Percentiles rank a stretch among this genome's conserved stretches.
Evolutionary conservation across 1,140 invertebrate species (phyloP).

Genomic region (Eriocheir sinensis): DNA sequence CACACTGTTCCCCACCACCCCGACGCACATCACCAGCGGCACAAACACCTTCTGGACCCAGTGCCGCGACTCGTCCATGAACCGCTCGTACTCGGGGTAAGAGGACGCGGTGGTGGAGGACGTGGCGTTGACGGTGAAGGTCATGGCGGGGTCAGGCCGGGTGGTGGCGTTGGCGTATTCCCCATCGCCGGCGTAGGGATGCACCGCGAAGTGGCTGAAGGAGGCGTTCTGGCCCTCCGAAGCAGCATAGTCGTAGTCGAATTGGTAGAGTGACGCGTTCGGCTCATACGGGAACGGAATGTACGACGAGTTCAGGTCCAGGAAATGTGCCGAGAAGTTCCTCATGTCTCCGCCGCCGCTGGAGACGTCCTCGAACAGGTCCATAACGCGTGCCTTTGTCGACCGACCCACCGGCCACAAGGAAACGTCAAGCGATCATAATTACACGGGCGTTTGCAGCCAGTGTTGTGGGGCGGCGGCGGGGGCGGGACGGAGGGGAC

Average conservation of each 20-base stretch:
- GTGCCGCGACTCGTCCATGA: constrained; percentile 82
- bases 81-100: constrained; percentile 44
- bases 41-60: constrained; percentile 87
- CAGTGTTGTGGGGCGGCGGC: too few species aligned
- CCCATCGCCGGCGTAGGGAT: background rate
- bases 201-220: background rate
- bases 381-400: background rate
- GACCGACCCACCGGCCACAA: background rate
- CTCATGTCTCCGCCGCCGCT: background rate
- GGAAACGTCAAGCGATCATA: background rate
- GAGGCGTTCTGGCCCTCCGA: constrained; percentile 43
- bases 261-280: background rate
- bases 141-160: background rate
- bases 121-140: background rate
- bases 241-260: background rate
- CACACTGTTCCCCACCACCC: constrained; percentile 88
- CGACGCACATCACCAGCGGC: constrained; percentile 87
- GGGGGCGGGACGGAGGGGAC: too few species aligned
- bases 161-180: background rate
- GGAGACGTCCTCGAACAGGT: background rate
- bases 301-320: constrained; percentile 5
- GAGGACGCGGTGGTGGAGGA: background rate
- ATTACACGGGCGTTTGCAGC: background rate
- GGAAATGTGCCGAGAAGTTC: background rate
- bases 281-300: background rate